Conservation (phyloP, 1,140 invertebrate genomes). For the Vanessa atalanta region DNA sequence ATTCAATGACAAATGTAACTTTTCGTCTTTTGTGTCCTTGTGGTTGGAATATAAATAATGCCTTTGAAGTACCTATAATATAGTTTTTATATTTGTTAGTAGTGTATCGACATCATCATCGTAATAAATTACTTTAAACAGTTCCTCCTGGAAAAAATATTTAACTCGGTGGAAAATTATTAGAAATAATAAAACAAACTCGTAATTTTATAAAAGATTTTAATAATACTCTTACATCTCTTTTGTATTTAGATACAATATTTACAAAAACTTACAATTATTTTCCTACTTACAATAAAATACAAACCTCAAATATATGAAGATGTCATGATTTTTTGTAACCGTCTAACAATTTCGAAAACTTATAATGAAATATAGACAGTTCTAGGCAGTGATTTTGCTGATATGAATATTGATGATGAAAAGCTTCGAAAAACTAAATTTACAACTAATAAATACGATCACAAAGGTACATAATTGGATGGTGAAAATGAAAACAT, state of each 20-base stretch:
- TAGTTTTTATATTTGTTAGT: too few species aligned
- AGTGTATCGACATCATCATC: too few species aligned
- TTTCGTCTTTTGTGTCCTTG: too few species aligned
- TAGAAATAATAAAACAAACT: constrained; percentile 20
- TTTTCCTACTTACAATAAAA: constrained; percentile 55
- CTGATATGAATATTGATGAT: constrained; percentile 69
- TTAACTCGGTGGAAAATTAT: background rate
- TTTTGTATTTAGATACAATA: constrained; percentile 77
- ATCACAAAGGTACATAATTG: constrained; percentile 66
- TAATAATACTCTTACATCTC: constrained; percentile 76
- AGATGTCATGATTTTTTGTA: constrained; percentile 54
- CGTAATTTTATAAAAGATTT: constrained; percentile 62
- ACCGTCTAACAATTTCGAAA: constrained; percentile 22
- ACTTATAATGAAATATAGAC: constrained; percentile 35
- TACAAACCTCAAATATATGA: constrained; percentile 43
- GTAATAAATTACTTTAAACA: too few species aligned
- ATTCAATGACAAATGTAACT: too few species aligned
- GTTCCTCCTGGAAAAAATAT: background rate
- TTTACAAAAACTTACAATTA: constrained; percentile 71
- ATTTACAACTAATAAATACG: constrained; percentile 52
- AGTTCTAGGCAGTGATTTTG: constrained; percentile 70
- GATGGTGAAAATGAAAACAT: constrained; percentile 1
- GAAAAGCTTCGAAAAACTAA: constrained; percentile 52
- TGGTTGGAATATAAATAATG: too few species aligned
- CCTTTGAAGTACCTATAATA: too few species aligned